Evolutionary conservation across 2,888 invertebrate species (phyloP).

Genomic region (Bellardia bayeri): DNA sequence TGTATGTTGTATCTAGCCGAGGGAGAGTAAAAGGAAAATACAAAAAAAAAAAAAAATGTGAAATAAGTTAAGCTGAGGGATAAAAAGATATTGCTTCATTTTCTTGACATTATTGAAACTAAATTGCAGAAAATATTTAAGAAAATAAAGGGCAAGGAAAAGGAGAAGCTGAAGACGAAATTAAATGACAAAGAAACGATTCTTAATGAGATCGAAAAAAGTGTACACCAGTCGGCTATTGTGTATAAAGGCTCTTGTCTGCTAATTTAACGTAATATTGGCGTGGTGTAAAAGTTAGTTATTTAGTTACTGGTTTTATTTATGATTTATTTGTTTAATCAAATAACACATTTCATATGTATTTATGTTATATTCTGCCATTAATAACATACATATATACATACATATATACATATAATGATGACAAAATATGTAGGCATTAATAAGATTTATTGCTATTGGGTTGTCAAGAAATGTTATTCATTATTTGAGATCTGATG

Average conservation of each 20-base stretch:
- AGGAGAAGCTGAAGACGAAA: background rate
- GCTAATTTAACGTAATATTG: background rate
- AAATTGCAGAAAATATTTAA: conserved; percentile 32
- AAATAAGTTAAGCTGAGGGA: conserved; percentile 48
- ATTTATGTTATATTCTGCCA: background rate
- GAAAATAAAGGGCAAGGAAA: background rate
- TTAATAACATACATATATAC: background rate
- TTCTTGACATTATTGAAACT: conserved; percentile 49
- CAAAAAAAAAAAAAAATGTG: conserved; percentile 10
- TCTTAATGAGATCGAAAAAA: conserved; percentile 57
- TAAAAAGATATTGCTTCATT: conserved; percentile 48
- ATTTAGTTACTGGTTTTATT: background rate
- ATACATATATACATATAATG: background rate
- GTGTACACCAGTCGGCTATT: background rate
- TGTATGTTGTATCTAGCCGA: background rate
- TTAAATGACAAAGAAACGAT: conserved; percentile 20
- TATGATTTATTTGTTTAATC: conserved; percentile 12
- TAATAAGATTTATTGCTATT: background rate
- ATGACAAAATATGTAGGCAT: background rate
- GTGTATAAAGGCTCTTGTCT: background rate
- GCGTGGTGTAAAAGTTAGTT: background rate
- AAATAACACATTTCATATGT: background rate
- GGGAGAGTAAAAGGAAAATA: background rate
- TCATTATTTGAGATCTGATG: background rate
- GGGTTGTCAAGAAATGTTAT: background rate